Conservation (phyloP, 1,140 invertebrate species). For the Palaemon carinicauda region DNA sequence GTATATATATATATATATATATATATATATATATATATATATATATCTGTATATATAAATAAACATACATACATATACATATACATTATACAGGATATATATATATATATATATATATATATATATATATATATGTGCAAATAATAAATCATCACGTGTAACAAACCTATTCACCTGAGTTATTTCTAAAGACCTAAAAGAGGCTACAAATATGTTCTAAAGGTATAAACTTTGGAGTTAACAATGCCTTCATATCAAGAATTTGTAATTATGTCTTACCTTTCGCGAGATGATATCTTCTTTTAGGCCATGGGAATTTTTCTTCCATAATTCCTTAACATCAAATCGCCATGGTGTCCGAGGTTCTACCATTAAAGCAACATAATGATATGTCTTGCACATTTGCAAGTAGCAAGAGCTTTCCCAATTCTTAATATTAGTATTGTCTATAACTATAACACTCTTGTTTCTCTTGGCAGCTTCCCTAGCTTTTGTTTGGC, state of each 20-base stretch:
- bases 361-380: constrained; percentile 63
- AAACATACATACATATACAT: too few relatives aligned
- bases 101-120: too few relatives aligned
- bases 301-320: constrained; percentile 62
- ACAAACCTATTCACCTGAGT: too few relatives aligned
- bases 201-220: too few relatives aligned
- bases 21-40: too few relatives aligned
- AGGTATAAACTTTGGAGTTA: not conserved
- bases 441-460: constrained; percentile 65
- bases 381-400: constrained; percentile 62
- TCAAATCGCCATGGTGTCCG: constrained; percentile 64
- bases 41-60: too few relatives aligned
- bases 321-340: constrained; percentile 60
- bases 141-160: too few relatives aligned
- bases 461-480: constrained; percentile 50
- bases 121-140: too few relatives aligned
- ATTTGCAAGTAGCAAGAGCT: constrained; percentile 63
- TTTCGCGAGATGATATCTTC: constrained; percentile 60
- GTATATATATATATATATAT: too few relatives aligned
- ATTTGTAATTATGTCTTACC: not conserved
- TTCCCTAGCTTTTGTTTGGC: constrained; percentile 56
- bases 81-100: too few relatives aligned
- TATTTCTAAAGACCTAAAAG: too few relatives aligned
- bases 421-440: constrained; percentile 64
- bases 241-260: not conserved